These are phyloP conservation scores for Natator depressus DNA, from an alignment of 2,113 vertebrate species.

Conservation along the genomic window DNA sequence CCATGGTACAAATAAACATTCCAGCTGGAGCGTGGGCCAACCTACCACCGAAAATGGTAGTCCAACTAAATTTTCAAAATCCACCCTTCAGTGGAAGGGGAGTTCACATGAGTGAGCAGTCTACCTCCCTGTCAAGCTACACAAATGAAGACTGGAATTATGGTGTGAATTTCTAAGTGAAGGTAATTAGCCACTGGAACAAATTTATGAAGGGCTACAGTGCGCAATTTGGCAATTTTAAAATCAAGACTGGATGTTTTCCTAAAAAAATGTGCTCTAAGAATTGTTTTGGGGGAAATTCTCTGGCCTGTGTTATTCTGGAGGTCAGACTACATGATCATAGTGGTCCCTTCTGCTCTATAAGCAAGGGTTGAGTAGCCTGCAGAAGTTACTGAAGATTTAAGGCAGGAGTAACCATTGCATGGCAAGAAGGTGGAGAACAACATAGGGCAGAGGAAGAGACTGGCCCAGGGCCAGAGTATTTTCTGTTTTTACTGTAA, in stretches of 20 bases:
- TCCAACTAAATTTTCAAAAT: not conserved
- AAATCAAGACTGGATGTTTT: not conserved
- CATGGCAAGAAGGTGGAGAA: not conserved
- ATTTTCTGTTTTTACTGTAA: not conserved
- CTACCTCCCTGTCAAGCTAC: not conserved
- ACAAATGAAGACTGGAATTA: not conserved
- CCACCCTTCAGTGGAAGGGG: not conserved
- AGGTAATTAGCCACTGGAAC: not conserved
- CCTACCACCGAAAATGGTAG: not conserved
- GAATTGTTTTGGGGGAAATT: not conserved
- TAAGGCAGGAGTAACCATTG: fast-evolving
- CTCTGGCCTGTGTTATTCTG: not conserved
- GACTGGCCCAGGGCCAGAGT: not conserved
- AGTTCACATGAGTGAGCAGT: not conserved
- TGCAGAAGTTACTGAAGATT: not conserved
- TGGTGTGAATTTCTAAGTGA: not conserved
- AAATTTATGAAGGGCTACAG: not conserved
- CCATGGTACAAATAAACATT: not conserved
- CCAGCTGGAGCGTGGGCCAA: not conserved
- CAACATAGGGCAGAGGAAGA: not conserved
- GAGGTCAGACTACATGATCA: not conserved
- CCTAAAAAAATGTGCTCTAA: not conserved
- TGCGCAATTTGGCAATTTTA: not conserved
- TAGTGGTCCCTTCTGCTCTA: not conserved
- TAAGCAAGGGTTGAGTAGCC: not conserved